Conservation (phyloP, 1,140 invertebrate genomes). For the Drosophila equinoxialis region DNA sequence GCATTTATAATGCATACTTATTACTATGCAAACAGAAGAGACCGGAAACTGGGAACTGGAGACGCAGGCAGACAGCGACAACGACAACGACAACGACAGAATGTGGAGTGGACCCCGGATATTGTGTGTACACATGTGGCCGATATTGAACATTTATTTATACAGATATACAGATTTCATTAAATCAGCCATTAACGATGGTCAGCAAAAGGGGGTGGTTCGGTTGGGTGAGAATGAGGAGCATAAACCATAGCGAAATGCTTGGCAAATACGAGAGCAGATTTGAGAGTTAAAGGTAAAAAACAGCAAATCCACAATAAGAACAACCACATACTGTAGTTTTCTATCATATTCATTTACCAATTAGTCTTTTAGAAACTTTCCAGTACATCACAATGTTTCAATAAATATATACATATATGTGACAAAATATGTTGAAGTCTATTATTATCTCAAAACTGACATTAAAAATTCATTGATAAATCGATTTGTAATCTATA, state of each 20-base stretch:
- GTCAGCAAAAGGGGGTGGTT: neutral
- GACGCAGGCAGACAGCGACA: neutral
- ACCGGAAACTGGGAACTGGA: neutral
- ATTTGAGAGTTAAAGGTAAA: constrained; percentile 6
- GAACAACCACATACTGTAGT: too few relatives aligned
- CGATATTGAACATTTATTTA: constrained; percentile 14
- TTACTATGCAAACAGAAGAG: constrained; percentile 11
- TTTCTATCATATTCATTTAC: too few relatives aligned
- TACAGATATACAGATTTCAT: constrained; percentile 9
- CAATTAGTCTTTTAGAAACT: too few relatives aligned
- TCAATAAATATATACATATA: too few relatives aligned
- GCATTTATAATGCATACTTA: constrained; percentile 14
- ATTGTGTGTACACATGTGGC: constrained; percentile 9
- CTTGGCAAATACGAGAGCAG: neutral
- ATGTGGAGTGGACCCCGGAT: neutral
- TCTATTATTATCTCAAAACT: too few relatives aligned
- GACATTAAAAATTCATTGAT: too few relatives aligned
- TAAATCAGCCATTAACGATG: constrained; percentile 7
- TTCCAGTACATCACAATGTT: too few relatives aligned
- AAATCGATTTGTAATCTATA: too few relatives aligned
- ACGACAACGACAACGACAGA: neutral
- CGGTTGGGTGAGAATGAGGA: too few relatives aligned
- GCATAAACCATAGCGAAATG: neutral
- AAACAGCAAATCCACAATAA: too few relatives aligned
- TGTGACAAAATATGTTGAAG: too few relatives aligned